These are phyloP conservation scores for Drosophila siamana DNA, from an alignment of 2,888 invertebrate species.

Conservation along the genomic window DNA sequence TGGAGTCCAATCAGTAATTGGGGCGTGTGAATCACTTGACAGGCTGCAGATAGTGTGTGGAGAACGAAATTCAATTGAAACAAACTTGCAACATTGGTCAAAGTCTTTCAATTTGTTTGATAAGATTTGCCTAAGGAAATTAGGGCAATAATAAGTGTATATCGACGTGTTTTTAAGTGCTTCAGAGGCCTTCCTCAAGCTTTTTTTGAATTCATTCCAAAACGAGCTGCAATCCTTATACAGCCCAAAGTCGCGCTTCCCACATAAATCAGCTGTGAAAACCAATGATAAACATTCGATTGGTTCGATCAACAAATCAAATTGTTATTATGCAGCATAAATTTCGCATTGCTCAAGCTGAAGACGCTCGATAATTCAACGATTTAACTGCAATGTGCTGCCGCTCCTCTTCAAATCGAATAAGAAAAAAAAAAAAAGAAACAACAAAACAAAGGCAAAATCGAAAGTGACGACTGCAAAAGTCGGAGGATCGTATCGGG, in stretches of 20 bases:
- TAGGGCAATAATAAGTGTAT: background rate
- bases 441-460: constrained; percentile 25
- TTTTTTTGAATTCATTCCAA: too few relatives aligned
- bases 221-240: too few relatives aligned
- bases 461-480: constrained; percentile 44
- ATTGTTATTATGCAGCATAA: constrained; percentile 54
- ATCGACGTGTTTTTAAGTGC: background rate
- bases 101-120: constrained; percentile 16
- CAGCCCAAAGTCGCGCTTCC: constrained; percentile 15
- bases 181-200: background rate
- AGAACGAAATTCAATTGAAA: constrained; percentile 11
- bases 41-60: constrained; percentile 19
- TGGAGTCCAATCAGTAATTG: constrained; percentile 54
- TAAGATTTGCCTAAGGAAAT: background rate
- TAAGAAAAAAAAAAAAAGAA: constrained; percentile 17
- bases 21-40: constrained; percentile 57
- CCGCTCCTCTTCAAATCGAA: constrained; percentile 14
- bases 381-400: constrained; percentile 29
- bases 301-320: constrained; percentile 53
- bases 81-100: constrained; percentile 14
- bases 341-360: constrained; percentile 32
- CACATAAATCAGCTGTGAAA: constrained; percentile 48
- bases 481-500: constrained; percentile 28
- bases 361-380: constrained; percentile 45
- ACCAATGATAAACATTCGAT: constrained; percentile 45